Base-by-base conservation (phyloP, 2,888 invertebrate genomes). In the Spisula subtruncata region DNA sequence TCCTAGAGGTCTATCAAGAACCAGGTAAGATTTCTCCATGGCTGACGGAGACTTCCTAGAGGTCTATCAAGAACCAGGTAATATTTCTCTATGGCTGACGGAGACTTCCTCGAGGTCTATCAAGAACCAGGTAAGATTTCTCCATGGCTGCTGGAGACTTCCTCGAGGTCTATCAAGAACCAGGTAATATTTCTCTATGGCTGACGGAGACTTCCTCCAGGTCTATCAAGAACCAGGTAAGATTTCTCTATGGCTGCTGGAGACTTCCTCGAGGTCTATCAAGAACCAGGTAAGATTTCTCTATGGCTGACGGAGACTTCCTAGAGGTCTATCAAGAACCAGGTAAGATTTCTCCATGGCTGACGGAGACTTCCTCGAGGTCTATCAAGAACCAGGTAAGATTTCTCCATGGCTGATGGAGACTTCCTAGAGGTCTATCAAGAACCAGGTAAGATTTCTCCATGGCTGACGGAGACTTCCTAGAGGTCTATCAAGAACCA, bases 101-200 rank as follows among this genome's bases (percentile, higher is more conserved):
- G 99, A 0, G 99, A 99, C 96, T 99, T 99, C 96, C 97, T 99
- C 25, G 99, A 99, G 97, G 98, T 99, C 94, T 97, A 97, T 93
- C 96, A 94, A 60, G 96, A 96, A 51, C 92, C 94, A 89, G 96
- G 97, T 96, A 75, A 66, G 94, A 96, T 86, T 99, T 99, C 97
- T 98, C 98, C 5, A 99, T 99, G 98, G 98, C 98, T 0, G 99
- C 99, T 20, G 99, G 99, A 0, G 99, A 99, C 96, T 99, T 99
- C 96, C 97, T 99, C 25, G 99, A 99, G 97, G 98, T 99, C 94
- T 97, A 97, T 93, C 96, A 94, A 60, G 96, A 96, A 51, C 92
- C 94, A 89, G 96, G 97, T 96, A 75, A 66, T n/a, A 96, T 86
- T 99, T 99, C 97, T 98, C 98, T 5, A 99, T 99, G 98, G 98